A percentile compares a stretch with the other conserved stretches of the same genome.
phyloP scores from a whole-genome alignment of 2,888 invertebrate genomes.

The Pseudococcus viburni region DNA sequence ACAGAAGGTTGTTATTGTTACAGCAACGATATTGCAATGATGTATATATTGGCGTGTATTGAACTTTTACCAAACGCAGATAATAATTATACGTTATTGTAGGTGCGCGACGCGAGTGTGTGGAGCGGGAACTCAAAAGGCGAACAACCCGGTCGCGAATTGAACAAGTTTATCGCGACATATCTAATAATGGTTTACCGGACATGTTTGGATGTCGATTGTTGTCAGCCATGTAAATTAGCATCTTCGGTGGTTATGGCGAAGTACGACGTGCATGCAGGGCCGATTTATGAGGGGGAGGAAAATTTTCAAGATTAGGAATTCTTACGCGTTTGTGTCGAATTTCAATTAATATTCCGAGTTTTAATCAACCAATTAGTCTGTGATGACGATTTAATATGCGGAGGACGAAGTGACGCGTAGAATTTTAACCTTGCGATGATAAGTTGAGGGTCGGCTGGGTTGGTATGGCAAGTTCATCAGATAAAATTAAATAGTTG shows the following conservation, averaged over 20 bases:
- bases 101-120: neutral
- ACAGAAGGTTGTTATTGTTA: conserved; percentile 14
- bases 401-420: conserved; percentile 10
- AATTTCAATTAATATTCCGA: neutral
- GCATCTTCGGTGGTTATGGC: neutral
- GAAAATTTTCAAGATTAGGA: neutral
- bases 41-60: conserved; percentile 40
- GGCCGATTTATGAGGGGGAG: neutral
- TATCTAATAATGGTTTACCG: conserved; percentile 36
- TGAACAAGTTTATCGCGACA: conserved; percentile 36
- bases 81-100: conserved; percentile 16
- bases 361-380: conserved; percentile 6
- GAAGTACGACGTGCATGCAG: neutral
- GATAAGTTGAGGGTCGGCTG: conserved; percentile 27
- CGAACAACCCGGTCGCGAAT: conserved; percentile 40
- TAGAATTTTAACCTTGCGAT: neutral
- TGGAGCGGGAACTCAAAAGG: neutral
- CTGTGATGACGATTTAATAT: neutral
- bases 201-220: neutral
- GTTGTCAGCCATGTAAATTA: conserved; percentile 13
- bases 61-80: conserved; percentile 32
- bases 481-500: neutral
- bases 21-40: neutral
- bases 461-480: neutral
- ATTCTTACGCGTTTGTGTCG: neutral